Evolutionary conservation across 2,888 invertebrate genomes (phyloP), one percentile per base, ranked within the genome.

Genomic region (Protophormia terraenovae): DNA sequence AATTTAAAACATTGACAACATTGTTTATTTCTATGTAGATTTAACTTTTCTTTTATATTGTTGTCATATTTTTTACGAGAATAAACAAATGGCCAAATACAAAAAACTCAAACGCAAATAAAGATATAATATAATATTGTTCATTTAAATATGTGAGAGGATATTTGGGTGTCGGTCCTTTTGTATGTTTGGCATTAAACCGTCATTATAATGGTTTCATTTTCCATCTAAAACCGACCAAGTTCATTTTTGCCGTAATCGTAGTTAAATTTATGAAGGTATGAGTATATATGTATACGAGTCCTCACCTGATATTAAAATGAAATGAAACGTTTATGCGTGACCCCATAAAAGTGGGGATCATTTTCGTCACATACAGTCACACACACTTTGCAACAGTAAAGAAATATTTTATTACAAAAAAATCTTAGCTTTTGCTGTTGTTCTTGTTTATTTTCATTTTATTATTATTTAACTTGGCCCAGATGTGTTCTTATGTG

Each of bases 261-360:
- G 64, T 14, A 29, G 66, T 66, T 66, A 32, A 47, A 38, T 32
- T 69, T 27, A 50, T 24, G 67, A 55, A 8, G 14, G 50, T 58
- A 22, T 19, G 27, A 24, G 27, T 76, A 41, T 10, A 47, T 58
- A 55, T 50, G 64, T 60, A 29, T 29, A 7, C 27, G 71, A 45
- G 53, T 67, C 32, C 79, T 83, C 47, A 60, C 58, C 83, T 78
- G 83, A 2, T 50, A 73, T 73, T 72, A 73, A 67, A 29, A 76
- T 66, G 47, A 71, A 38, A 77, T 60, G 64, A 79, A 80, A 85
- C 80, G 77, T 77, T 83, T 83, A 83, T 86, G 86, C 83, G 86
- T 86, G 84, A 86, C 83, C 84, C 72, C 69, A 75, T 64, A 73
- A 80, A 73, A 58, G 27, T n/a, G 38, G 58, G 67, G 32, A 77